Evolutionary conservation across 2,797 vertebrate genomes (phyloP), one percentile per base, ranked within the genome.

Genomic region (Chaetophractus vellerosus): DNA sequence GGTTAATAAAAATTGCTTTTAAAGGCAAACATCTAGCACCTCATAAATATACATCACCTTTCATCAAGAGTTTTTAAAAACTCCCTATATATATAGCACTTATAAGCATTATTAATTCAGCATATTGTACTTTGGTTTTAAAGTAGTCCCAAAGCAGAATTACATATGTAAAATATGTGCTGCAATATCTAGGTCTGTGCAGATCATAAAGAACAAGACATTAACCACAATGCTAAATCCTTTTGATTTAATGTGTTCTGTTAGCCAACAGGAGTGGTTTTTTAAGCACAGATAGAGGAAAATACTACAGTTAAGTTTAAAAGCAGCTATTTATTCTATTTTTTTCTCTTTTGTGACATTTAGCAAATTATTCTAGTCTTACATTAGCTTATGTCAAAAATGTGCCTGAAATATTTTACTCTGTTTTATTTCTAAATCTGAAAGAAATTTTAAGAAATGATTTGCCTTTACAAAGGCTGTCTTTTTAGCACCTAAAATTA

Each of bases 31-130:
- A 97, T 94, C 92, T 97, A 95, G 95, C 95, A 97, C 96, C 76
- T 96, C 95, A 96, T 92, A 97, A 98, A 97, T 97, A 97, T 74
- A 95, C 76, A 96, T 90, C 81, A 90, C 94, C 89, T 96, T 98
- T 96, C 96, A 33, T 88, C 88, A 96, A 88, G 96, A 88, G 87
- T 95, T 97, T 97, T 96, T 87, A 81, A 95, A 97, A 83, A 91
- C 84, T 90, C 76, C 74, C 82, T 85, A 89, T 96, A 96, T 97
- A 96, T 96, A 96, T 94, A 93, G 91, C 86, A 88, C 86, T 81
- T 97, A 97, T 72, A 96, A 95, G 96, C 93, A 93, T 97, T 98
- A 97, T 97, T 98, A 98, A 98, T 97, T 97, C 97, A 95, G 72
- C 96, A 97, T 97, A 98, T 96, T 97, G 95, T 95, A 94, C 18